These are phyloP conservation scores for Poecilia picta DNA, from an alignment of 2,797 vertebrate genomes.

Conservation along the genomic window DNA sequence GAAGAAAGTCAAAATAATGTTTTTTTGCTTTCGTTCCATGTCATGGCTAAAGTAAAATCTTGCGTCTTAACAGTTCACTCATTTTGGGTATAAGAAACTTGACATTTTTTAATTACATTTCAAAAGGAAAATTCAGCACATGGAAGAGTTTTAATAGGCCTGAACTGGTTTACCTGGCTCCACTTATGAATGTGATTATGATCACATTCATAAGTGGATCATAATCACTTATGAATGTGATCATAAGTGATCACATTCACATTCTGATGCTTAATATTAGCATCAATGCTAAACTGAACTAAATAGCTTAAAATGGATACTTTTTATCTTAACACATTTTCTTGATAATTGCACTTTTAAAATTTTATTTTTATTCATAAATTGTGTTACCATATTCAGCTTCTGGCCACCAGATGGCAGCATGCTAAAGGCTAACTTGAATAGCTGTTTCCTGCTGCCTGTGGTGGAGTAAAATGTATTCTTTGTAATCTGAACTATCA, in stretches of 20 bases:
- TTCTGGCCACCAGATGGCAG: slow-evolving; percentile 77
- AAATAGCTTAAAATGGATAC: not conserved
- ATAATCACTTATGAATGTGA: too few species aligned
- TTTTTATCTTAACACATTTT: not conserved
- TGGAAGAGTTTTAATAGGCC: not conserved
- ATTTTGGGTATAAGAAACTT: not conserved
- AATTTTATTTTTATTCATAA: not conserved
- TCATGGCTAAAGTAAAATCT: not conserved
- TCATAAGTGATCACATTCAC: too few species aligned
- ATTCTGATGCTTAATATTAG: too few species aligned
- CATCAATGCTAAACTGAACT: too few species aligned
- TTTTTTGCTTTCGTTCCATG: not conserved
- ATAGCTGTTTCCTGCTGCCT: not conserved
- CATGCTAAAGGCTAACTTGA: slow-evolving; percentile 54
- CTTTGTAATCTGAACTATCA: not conserved
- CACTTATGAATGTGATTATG: not conserved
- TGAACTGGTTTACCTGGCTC: not conserved
- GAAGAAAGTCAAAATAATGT: not conserved
- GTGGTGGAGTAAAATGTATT: not conserved
- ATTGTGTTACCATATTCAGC: not conserved
- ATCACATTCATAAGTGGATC: too few species aligned
- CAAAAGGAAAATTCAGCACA: not conserved
- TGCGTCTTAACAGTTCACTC: not conserved
- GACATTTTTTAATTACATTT: not conserved
- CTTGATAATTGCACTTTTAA: not conserved